These are phyloP conservation scores for Margarornis squamiger DNA, from an alignment of 2,797 vertebrate species.

Conservation along the genomic window DNA sequence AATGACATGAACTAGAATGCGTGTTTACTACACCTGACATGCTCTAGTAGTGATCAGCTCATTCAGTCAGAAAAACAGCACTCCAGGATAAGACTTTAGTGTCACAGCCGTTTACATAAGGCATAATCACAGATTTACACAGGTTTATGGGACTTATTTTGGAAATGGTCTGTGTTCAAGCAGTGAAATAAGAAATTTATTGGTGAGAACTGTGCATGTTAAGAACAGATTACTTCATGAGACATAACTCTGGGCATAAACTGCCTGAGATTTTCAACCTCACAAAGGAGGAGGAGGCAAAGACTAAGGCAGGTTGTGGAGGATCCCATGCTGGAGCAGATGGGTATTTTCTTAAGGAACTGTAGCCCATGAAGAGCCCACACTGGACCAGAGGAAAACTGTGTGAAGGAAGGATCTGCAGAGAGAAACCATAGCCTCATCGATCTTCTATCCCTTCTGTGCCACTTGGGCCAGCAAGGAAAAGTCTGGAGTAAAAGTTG, in stretches of 20 bases:
- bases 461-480: rapidly evolving
- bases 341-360: neutral
- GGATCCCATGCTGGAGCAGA: neutral
- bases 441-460: neutral
- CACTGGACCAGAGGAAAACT: rapidly evolving
- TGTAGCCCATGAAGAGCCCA: neutral
- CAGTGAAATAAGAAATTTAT: neutral
- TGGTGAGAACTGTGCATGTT: rapidly evolving
- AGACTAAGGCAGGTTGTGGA: neutral
- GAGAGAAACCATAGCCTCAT: rapidly evolving
- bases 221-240: neutral
- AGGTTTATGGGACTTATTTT: neutral
- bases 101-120: neutral
- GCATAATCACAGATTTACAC: neutral
- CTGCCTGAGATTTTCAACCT: neutral
- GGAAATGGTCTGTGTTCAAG: neutral
- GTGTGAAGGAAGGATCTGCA: neutral
- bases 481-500: neutral
- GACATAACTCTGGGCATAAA: neutral
- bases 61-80: neutral
- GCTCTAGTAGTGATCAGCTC: neutral
- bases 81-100: neutral
- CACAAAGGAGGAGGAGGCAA: neutral
- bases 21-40: neutral
- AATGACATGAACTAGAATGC: neutral